phyloP scores from a whole-genome alignment of 2,888 invertebrate genomes.

The Minunthozetes semirufus region DNA sequence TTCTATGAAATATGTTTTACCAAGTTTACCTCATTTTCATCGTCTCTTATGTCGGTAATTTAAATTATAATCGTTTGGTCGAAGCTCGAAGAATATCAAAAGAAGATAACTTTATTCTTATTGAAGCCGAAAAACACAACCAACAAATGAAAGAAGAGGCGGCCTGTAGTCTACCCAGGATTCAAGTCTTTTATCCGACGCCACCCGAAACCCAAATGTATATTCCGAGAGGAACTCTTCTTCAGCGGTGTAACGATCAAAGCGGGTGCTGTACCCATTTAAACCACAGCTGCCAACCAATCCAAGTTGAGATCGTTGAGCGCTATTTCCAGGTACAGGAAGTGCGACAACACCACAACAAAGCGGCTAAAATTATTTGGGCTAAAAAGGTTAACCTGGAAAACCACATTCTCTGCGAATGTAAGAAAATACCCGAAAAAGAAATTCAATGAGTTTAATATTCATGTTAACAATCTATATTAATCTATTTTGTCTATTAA shows the following conservation, averaged over 20 bases:
- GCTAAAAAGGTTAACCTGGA: neutral
- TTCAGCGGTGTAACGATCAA: conserved; percentile 79
- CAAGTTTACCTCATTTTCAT: neutral
- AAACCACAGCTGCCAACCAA: conserved; percentile 65
- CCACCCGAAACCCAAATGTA: conserved; percentile 66
- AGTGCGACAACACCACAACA: too few relatives aligned
- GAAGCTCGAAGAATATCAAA: neutral
- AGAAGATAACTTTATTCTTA: conserved; percentile 23
- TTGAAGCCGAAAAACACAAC: conserved; percentile 47
- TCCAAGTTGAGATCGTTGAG: conserved; percentile 39
- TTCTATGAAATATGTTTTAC: neutral
- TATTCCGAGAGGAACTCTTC: conserved; percentile 73
- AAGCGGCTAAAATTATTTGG: neutral
- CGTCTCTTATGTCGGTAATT: neutral
- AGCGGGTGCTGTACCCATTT: conserved; percentile 75
- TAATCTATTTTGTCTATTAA: too few relatives aligned
- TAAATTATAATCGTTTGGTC: neutral
- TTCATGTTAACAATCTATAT: too few relatives aligned
- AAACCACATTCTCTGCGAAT: too few relatives aligned
- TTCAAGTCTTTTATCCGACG: conserved; percentile 61
- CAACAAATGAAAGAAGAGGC: conserved; percentile 53
- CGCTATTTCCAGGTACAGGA: conserved; percentile 42
- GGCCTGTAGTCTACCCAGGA: conserved; percentile 63
- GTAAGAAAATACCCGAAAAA: neutral
- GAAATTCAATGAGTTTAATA: too few relatives aligned